Evolutionary conservation across 1,140 invertebrate genomes (phyloP).

Genomic region (Cephus cinctus): DNA sequence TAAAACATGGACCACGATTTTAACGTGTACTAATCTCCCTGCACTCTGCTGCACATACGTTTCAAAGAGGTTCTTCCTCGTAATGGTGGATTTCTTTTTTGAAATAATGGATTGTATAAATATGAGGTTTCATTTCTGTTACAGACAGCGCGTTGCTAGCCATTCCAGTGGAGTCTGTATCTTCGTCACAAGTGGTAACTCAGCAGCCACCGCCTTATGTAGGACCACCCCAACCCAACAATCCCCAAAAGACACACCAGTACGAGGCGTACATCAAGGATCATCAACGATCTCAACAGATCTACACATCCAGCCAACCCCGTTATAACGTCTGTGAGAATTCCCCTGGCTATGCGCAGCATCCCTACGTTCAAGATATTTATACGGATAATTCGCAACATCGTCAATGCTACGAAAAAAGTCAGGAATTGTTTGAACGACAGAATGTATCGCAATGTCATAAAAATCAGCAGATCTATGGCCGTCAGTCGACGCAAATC

Average conservation of each 20-base stretch:
- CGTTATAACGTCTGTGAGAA: no score
- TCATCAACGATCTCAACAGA: constrained; percentile 9
- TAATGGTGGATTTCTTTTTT: no score
- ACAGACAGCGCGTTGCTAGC: constrained; percentile 46
- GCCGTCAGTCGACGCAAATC: constrained; percentile 21
- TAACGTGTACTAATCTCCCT: no score
- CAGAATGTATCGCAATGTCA: constrained; percentile 17
- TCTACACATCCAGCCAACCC: no score
- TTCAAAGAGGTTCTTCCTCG: no score
- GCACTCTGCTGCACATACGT: no score
- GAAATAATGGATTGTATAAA: no score
- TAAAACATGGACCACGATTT: no score
- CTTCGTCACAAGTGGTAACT: constrained; percentile 24
- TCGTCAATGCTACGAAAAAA: constrained; percentile 1
- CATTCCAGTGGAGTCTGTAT: constrained; percentile 34
- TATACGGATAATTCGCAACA: no score
- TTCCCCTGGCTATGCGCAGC: no score
- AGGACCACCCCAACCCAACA: constrained; percentile 26
- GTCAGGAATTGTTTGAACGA: constrained; percentile 16
- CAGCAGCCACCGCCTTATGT: constrained; percentile 39
- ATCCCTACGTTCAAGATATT: no score
- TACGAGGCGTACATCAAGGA: constrained; percentile 6
- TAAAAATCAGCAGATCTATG: constrained; percentile 26
- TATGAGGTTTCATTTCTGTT: constrained; percentile 39
- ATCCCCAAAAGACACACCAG: background rate